A percentile compares a stretch with the other conserved stretches of the same genome.
phyloP scores from a whole-genome alignment of 2,797 vertebrate genomes.

The Graptemys geographica region DNA sequence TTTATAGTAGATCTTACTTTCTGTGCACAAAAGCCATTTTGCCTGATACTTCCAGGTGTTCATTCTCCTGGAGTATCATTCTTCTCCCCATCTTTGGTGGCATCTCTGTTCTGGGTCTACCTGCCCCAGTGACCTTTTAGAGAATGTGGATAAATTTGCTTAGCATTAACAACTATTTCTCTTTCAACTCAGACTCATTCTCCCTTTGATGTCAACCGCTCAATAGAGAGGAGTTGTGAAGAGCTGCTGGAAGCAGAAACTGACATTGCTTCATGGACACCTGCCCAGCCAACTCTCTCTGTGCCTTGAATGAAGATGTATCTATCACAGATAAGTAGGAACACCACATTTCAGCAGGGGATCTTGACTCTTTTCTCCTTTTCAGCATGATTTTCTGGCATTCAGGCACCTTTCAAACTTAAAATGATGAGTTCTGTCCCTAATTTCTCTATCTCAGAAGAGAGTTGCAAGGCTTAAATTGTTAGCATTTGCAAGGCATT shows the following conservation, averaged over 20 bases:
- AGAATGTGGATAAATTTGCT: neutral
- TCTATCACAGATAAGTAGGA: neutral
- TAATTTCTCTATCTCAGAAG: neutral
- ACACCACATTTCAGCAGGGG: too few species aligned
- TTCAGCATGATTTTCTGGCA: neutral
- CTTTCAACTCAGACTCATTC: neutral
- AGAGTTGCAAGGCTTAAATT: neutral
- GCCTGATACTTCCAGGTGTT: neutral
- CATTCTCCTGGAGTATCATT: neutral
- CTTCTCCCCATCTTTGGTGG: neutral
- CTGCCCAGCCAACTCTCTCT: neutral
- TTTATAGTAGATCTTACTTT: neutral
- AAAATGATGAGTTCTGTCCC: neutral
- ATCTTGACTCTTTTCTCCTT: neutral
- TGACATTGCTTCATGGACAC: neutral
- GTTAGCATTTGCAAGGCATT: neutral
- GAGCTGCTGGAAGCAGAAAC: conserved; percentile 19
- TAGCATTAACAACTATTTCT: neutral
- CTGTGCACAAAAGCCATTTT: neutral
- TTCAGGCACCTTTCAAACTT: neutral
- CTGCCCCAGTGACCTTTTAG: neutral
- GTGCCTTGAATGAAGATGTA: neutral
- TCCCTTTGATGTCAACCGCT: neutral
- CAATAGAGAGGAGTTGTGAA: neutral
- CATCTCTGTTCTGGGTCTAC: neutral